Conservation (phyloP, 2,888 invertebrate species). For the Cheilosia scutellata region DNA sequence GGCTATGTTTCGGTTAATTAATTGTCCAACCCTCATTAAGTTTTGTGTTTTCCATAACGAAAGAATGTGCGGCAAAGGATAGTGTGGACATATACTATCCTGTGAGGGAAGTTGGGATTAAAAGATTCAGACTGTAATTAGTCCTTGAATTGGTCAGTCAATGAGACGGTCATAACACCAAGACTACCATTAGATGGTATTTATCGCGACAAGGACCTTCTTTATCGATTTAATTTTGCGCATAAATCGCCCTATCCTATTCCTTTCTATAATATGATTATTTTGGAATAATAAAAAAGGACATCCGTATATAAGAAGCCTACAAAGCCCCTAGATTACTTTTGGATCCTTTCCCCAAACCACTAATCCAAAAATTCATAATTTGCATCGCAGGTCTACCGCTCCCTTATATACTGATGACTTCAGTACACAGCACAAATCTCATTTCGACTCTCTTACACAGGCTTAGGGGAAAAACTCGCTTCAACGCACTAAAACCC, state of each 20-base stretch:
- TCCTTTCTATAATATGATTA: neutral
- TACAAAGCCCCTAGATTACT: slow-evolving; percentile 37
- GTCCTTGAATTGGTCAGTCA: neutral
- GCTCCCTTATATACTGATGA: slow-evolving; percentile 8
- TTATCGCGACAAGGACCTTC: too few relatives aligned
- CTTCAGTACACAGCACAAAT: slow-evolving; percentile 30
- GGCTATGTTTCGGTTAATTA: slow-evolving; percentile 65
- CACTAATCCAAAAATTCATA: slow-evolving; percentile 57
- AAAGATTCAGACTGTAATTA: slow-evolving; percentile 20
- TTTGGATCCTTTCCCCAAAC: neutral
- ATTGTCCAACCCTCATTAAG: slow-evolving; percentile 65
- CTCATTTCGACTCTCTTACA: slow-evolving; percentile 57
- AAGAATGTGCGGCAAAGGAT: slow-evolving; percentile 23
- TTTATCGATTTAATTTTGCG: too few relatives aligned
- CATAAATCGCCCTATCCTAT: too few relatives aligned
- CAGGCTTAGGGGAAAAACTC: slow-evolving; percentile 58
- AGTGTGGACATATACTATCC: neutral
- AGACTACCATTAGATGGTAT: too few relatives aligned
- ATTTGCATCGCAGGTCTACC: slow-evolving; percentile 44
- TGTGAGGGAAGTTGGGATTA: slow-evolving; percentile 13
- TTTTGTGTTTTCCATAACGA: slow-evolving; percentile 52
- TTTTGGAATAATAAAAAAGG: slow-evolving; percentile 5
- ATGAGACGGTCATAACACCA: too few relatives aligned
- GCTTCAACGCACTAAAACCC: slow-evolving; percentile 69
- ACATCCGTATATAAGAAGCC: slow-evolving; percentile 12